phyloP scores from a whole-genome alignment of 2,113 vertebrate genomes.

The Noturus placidus region DNA sequence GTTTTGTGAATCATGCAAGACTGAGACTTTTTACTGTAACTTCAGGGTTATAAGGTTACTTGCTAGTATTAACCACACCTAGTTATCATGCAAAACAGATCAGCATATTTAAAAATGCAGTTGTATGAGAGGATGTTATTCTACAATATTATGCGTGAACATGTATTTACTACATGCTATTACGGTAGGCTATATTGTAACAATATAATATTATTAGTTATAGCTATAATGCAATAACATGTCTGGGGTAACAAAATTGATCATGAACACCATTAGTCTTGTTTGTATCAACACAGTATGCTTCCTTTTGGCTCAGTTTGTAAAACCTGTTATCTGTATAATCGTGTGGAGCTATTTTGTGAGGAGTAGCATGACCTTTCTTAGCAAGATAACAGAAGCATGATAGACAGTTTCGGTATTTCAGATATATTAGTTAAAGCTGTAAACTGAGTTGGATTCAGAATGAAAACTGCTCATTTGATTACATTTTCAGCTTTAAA shows the following conservation, averaged over 20 bases:
- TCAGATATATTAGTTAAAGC: background rate
- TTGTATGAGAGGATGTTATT: background rate
- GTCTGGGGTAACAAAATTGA: background rate
- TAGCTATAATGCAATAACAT: background rate
- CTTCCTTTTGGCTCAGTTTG: background rate
- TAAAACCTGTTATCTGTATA: background rate
- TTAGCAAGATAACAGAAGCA: background rate
- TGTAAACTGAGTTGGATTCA: background rate
- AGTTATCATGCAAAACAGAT: background rate
- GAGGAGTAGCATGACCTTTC: background rate
- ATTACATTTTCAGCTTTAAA: background rate
- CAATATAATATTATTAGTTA: background rate
- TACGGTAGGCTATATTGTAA: background rate
- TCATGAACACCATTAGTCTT: background rate
- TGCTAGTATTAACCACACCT: background rate
- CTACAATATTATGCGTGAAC: background rate
- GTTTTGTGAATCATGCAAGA: slow-evolving; percentile 20
- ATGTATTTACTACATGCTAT: background rate
- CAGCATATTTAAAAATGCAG: background rate
- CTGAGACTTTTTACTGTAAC: slow-evolving; percentile 22
- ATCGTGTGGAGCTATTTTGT: background rate
- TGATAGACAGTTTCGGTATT: background rate
- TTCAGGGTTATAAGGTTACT: background rate
- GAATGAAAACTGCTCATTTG: background rate
- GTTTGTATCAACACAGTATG: background rate